A percentile compares a stretch with the other conserved stretches of the same genome.
Conservation (phyloP, 2,113 vertebrate species). For the Dendrocopos noguchii region DNA sequence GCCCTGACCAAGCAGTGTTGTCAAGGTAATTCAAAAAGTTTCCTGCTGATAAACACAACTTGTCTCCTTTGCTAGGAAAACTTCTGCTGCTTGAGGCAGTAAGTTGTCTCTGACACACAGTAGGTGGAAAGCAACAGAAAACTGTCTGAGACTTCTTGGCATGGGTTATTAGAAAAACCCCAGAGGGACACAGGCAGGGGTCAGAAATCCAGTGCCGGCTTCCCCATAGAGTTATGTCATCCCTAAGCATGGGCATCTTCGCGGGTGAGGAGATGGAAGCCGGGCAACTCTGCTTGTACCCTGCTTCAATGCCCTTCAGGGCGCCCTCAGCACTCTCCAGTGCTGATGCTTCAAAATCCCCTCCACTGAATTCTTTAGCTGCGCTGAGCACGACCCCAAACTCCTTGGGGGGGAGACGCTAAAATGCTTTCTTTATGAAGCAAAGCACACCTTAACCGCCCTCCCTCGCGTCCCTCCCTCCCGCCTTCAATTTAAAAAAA, state of each 20-base stretch:
- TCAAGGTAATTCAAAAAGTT: not conserved
- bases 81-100: not conserved
- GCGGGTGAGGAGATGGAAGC: not conserved
- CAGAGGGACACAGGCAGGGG: not conserved
- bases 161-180: not conserved
- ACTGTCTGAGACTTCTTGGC: too few relatives aligned
- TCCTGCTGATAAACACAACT: not conserved
- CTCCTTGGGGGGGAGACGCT: not conserved
- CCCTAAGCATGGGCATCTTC: not conserved
- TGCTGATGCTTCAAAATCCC: not conserved
- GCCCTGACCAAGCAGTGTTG: not conserved
- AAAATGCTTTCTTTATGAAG: not conserved
- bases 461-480: too few relatives aligned
- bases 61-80: not conserved
- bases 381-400: not conserved
- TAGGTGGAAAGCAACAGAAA: not conserved
- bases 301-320: not conserved
- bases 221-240: rapidly evolving
- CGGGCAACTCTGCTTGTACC: not conserved
- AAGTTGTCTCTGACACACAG: not conserved
- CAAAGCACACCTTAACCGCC: not conserved
- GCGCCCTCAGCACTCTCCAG: not conserved
- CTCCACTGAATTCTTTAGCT: not conserved
- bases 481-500: too few relatives aligned
- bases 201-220: not conserved